Conservation (phyloP, 2,888 invertebrate genomes). For the Rapana venosa region DNA sequence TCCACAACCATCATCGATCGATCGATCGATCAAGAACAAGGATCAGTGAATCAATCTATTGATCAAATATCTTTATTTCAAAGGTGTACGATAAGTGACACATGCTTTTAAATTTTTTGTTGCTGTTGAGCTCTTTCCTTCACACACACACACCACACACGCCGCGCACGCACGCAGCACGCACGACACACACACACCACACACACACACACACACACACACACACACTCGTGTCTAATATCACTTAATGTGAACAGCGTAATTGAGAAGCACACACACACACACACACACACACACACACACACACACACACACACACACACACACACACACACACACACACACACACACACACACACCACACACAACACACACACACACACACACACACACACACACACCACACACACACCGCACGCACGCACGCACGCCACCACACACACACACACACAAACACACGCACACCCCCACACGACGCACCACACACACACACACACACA, state of each 20-base stretch:
- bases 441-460: background rate
- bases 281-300: conserved; percentile 21
- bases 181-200: background rate
- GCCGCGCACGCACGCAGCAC: too few species aligned
- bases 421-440: background rate
- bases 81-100: too few species aligned
- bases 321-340: background rate
- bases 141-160: background rate
- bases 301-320: conserved; percentile 1
- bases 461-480: background rate
- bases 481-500: background rate
- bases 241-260: too few species aligned
- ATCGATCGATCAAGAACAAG: too few species aligned
- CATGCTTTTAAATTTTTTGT: too few species aligned
- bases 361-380: too few species aligned
- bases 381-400: too few species aligned
- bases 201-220: background rate
- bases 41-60: background rate
- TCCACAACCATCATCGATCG: too few species aligned
- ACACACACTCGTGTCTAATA: too few species aligned
- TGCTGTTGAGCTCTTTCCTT: too few species aligned
- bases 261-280: too few species aligned
- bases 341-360: background rate
- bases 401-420: background rate
- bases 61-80: too few species aligned